Base-by-base conservation (phyloP, 2,113 vertebrate species). In the Uria aalge region DNA sequence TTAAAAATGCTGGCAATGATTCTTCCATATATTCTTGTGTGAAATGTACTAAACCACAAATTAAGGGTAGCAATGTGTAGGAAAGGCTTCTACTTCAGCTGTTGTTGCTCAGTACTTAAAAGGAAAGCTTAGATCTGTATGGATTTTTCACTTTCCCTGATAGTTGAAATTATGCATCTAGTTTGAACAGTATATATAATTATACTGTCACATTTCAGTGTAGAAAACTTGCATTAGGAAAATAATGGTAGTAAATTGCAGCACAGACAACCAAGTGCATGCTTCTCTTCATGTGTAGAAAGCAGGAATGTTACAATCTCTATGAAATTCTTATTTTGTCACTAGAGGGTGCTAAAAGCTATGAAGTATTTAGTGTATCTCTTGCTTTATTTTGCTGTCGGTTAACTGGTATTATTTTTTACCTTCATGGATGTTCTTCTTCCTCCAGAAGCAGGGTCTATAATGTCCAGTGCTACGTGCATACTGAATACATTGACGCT, bases 331-430 rank as follows among this genome's bases (percentile, higher is more conserved):
- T 40, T 4, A 4, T 21, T 57, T 47, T 72, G 76, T 90, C 96
- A 72, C 86, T 92, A 97, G 97, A 95, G 93, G 96, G 95, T 84
- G 92, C 87, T 89, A 36, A 88, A 96, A 85, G 29, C 60, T 64
- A 1, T 10, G 19, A 53, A 92, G 10, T 72, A 5, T 30, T 69
- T 52, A 23, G 16, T 12, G 4, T 5, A 34, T 48, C 8, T 2
- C 32, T 86, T 40, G 13, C 11, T 85, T 68, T 19, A 12, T 26
- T 83, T 63, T 64, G 22, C 56, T 55, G 20, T 38, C 24, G 43
- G 32, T 48, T 53, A 63, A 15, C 24, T 20, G 41, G 9, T 67
- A 1, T 6, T 43, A 20, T 27, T 22, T 73, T 62, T 84, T 34
- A 12, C 32, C 6, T 57, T 74, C 11, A 7, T 38, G 67, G 27